Percentiles rank a stretch among this genome's conserved stretches.
These are phyloP conservation scores for Pseudocheirus occidentalis DNA, from an alignment of 2,797 vertebrate species.

Conservation along the genomic window DNA sequence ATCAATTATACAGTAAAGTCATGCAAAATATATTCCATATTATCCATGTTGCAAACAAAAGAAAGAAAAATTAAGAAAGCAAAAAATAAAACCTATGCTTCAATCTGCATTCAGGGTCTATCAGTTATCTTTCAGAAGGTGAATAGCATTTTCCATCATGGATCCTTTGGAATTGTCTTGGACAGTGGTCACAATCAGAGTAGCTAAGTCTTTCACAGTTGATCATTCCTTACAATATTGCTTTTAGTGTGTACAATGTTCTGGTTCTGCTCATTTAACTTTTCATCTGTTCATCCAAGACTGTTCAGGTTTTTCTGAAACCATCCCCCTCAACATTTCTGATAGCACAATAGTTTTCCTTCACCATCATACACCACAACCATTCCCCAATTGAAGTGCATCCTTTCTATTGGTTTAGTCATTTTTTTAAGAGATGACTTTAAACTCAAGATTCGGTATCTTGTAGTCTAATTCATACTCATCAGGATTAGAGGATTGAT, in stretches of 20 bases:
- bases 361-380: background rate
- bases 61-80: background rate
- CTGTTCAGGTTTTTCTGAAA: background rate
- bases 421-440: background rate
- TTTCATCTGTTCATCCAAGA: background rate
- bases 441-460: background rate
- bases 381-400: background rate
- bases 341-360: background rate
- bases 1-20: background rate
- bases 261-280: background rate
- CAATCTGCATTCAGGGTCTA: background rate
- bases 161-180: background rate
- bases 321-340: background rate
- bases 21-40: background rate
- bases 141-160: background rate
- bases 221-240: background rate
- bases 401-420: background rate
- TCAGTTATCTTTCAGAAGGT: background rate
- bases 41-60: background rate
- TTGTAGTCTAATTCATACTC: background rate
- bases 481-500: background rate
- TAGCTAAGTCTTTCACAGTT: background rate
- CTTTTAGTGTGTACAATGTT: background rate
- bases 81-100: background rate
- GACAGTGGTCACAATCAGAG: background rate